These are phyloP conservation scores for Bubo bubo DNA, from an alignment of 2,113 vertebrate species.

Conservation along the genomic window DNA sequence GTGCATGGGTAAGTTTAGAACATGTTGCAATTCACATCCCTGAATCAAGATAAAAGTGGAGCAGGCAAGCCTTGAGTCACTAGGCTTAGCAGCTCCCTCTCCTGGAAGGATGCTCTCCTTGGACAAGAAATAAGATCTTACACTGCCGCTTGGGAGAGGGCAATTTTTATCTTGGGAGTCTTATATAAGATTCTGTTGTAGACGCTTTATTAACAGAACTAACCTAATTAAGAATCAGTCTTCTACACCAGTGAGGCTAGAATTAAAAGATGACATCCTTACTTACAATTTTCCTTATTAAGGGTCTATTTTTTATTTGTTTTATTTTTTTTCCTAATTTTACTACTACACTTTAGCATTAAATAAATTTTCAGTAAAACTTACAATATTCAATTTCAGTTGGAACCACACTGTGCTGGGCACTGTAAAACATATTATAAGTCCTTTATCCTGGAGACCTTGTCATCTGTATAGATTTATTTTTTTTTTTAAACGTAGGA, in stretches of 20 bases:
- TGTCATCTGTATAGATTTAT: not conserved
- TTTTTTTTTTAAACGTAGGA: not conserved
- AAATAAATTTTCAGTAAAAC: not conserved
- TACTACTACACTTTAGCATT: not conserved
- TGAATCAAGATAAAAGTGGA: not conserved
- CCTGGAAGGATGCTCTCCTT: not conserved
- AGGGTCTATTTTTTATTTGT: not conserved
- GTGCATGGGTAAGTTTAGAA: not conserved
- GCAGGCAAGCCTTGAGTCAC: not conserved
- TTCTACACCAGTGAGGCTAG: not conserved
- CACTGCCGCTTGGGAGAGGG: not conserved
- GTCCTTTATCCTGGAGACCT: not conserved
- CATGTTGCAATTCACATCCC: not conserved
- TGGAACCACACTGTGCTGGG: not conserved
- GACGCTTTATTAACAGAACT: not conserved
- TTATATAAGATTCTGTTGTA: not conserved
- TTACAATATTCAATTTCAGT: not conserved
- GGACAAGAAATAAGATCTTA: rapidly evolving
- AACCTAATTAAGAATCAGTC: not conserved
- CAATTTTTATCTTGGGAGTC: not conserved
- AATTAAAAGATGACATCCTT: not conserved
- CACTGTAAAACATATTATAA: not conserved
- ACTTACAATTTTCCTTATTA: not conserved
- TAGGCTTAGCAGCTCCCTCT: conserved; percentile 23
- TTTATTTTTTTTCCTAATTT: not conserved